Evolutionary conservation across 1,140 invertebrate genomes (phyloP).

Genomic region (Atta colombica): DNA sequence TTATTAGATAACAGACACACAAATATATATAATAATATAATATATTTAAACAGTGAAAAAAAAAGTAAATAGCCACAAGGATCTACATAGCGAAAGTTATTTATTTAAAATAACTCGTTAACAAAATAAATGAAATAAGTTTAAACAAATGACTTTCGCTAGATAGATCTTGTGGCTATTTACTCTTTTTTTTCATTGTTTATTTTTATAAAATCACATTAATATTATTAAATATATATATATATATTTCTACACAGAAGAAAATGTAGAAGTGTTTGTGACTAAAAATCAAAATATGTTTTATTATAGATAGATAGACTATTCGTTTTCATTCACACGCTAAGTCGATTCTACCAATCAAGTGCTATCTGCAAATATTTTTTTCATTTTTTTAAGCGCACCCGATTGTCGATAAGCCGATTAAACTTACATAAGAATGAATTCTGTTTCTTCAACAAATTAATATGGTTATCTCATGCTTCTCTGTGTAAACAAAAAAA

Average conservation of each 20-base stretch:
- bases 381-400: background rate
- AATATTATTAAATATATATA: too few species aligned
- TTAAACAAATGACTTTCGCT: too few species aligned
- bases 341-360: conserved; percentile 19
- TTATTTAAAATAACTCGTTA: too few species aligned
- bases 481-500: background rate
- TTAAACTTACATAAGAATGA: background rate
- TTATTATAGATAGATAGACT: background rate
- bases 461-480: background rate
- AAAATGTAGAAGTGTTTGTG: background rate
- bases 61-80: too few species aligned
- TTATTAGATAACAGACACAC: background rate
- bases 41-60: too few species aligned
- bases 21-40: background rate
- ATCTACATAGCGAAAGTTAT: too few species aligned
- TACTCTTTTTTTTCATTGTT: too few species aligned
- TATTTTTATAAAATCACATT: too few species aligned
- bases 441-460: conserved; percentile 16
- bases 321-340: background rate
- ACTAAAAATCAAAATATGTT: background rate
- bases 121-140: too few species aligned
- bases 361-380: conserved; percentile 7
- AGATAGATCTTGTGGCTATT: too few species aligned
- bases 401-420: conserved; percentile 9
- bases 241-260: background rate